Conservation (phyloP, 2,888 invertebrate genomes). For the Brachycybe producta region DNA sequence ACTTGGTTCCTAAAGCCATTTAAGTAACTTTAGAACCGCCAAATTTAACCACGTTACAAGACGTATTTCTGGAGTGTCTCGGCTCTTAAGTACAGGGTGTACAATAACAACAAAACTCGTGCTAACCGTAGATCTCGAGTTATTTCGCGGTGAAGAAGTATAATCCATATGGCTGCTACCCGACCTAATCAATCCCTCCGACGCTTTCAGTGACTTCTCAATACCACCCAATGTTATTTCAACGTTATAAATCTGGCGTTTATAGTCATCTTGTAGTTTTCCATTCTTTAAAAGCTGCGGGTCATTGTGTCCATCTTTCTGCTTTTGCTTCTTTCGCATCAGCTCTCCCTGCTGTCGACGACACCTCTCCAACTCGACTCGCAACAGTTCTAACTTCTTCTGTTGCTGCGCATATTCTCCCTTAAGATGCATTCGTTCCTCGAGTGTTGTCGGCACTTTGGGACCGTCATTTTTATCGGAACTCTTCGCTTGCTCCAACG, state of each 20-base stretch:
- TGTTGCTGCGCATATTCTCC: not conserved
- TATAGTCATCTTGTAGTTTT: conserved; percentile 29
- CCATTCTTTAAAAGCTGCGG: conserved; percentile 29
- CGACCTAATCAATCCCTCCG: too few relatives aligned
- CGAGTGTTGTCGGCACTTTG: not conserved
- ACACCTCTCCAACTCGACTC: conserved; percentile 27
- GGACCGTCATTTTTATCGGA: too few relatives aligned
- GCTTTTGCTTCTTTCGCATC: conserved; percentile 27
- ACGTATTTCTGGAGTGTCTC: too few relatives aligned
- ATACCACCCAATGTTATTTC: not conserved
- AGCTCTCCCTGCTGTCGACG: conserved; percentile 29
- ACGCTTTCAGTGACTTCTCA: not conserved
- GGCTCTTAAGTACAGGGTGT: too few relatives aligned
- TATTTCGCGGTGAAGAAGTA: too few relatives aligned
- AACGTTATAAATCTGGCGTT: conserved; percentile 24
- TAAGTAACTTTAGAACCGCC: too few relatives aligned
- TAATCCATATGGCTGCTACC: too few relatives aligned
- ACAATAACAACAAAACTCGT: too few relatives aligned
- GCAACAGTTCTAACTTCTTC: conserved; percentile 14
- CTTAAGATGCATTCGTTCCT: conserved; percentile 11
- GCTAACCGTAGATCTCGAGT: too few relatives aligned
- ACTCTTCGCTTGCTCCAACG: too few relatives aligned
- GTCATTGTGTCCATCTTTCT: conserved; percentile 30
- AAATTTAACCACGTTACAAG: too few relatives aligned
- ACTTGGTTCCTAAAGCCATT: too few relatives aligned